Conservation (phyloP, 2,797 vertebrate species). For the Hyperoplus lanceolatus region DNA sequence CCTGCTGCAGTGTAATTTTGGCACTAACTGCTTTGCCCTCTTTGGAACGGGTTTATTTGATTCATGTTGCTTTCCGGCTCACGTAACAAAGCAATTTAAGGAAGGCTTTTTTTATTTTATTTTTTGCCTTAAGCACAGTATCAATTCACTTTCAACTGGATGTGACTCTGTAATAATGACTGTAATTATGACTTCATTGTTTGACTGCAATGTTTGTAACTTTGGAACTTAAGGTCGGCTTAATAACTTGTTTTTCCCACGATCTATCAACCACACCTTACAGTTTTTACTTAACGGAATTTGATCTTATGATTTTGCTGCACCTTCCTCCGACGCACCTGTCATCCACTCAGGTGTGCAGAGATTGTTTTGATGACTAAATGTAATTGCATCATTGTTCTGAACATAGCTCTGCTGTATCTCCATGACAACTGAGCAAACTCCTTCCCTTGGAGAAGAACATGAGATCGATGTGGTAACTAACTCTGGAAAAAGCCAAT, state of each 20-base stretch:
- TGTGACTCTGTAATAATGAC: not conserved
- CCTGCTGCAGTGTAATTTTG: not conserved
- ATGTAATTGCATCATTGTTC: not conserved
- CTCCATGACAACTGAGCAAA: constrained; percentile 21
- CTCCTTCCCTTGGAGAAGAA: not conserved
- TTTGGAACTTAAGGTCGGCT: not conserved
- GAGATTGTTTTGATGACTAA: too few relatives aligned
- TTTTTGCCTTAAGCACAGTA: not conserved
- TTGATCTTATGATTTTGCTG: not conserved
- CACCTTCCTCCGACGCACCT: too few relatives aligned
- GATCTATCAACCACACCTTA: not conserved
- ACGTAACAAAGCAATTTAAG: not conserved
- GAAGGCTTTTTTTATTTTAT: not conserved
- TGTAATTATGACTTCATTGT: not conserved
- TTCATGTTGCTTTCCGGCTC: constrained; percentile 10
- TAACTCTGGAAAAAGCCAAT: not conserved
- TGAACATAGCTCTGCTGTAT: not conserved
- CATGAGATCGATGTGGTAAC: not conserved
- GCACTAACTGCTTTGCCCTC: constrained; percentile 1
- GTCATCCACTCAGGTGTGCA: too few relatives aligned
- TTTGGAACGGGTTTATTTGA: constrained; percentile 18
- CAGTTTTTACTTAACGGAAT: not conserved
- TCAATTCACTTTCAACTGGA: not conserved
- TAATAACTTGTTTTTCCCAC: not conserved
- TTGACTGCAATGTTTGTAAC: not conserved